phyloP scores from a whole-genome alignment of 2,888 invertebrate genomes.

The Apoda limacodes region DNA sequence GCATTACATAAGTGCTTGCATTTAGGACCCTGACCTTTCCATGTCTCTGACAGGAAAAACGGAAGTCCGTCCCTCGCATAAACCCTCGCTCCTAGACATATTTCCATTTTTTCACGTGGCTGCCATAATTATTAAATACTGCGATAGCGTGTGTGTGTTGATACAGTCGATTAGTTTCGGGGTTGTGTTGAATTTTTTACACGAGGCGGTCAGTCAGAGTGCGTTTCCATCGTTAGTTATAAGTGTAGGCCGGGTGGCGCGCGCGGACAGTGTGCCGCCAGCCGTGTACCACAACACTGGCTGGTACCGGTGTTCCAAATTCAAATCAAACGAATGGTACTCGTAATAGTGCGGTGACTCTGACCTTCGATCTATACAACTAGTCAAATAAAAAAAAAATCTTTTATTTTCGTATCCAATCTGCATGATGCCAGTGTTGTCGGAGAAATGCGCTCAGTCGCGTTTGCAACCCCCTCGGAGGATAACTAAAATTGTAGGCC shows the following conservation, averaged over 20 bases:
- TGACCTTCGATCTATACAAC: conserved; percentile 36
- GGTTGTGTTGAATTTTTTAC: conserved; percentile 51
- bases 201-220: conserved; percentile 46
- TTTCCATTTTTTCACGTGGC: conserved; percentile 20
- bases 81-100: conserved; percentile 18
- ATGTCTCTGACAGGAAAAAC: too few species aligned
- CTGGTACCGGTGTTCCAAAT: conserved; percentile 43
- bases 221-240: conserved; percentile 42
- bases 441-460: conserved; percentile 46
- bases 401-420: conserved; percentile 19
- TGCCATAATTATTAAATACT: conserved; percentile 38
- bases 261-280: conserved; percentile 59
- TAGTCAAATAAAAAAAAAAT: conserved; percentile 23
- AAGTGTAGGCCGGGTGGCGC: conserved; percentile 42
- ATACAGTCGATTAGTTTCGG: conserved; percentile 31
- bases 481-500: conserved; percentile 36
- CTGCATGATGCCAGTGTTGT: conserved; percentile 47
- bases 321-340: conserved; percentile 26
- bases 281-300: conserved; percentile 54
- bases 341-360: conserved; percentile 41
- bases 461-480: conserved; percentile 44
- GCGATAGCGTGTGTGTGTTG: conserved; percentile 29
- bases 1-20: too few species aligned
- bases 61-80: too few species aligned
- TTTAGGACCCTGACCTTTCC: too few species aligned